Evolutionary conservation across 2,888 invertebrate species (phyloP).

Genomic region (Spodoptera picta): DNA sequence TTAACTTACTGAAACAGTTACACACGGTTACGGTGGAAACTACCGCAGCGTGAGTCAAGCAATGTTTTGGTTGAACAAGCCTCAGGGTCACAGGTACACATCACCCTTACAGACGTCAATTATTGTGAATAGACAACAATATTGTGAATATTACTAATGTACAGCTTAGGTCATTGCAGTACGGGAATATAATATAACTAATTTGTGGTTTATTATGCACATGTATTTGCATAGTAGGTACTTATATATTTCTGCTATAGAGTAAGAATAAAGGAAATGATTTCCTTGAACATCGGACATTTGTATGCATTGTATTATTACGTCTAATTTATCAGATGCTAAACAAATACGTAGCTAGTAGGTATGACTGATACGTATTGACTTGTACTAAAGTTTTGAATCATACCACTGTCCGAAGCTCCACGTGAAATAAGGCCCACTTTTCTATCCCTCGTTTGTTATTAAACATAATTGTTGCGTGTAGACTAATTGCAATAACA

Average conservation of each 20-base stretch:
- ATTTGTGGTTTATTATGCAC: slow-evolving; percentile 37
- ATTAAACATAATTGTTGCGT: background rate
- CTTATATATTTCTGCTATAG: slow-evolving; percentile 20
- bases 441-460: background rate
- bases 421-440: background rate
- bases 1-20: slow-evolving; percentile 27
- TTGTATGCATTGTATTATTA: slow-evolving; percentile 24
- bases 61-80: slow-evolving; percentile 58
- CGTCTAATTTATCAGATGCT: slow-evolving; percentile 23
- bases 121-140: slow-evolving; percentile 30
- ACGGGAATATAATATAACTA: slow-evolving; percentile 23
- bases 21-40: slow-evolving; percentile 39
- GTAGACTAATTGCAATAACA: background rate
- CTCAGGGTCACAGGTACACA: slow-evolving; percentile 49
- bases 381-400: slow-evolving; percentile 21
- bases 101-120: slow-evolving; percentile 50
- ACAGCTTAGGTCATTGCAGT: slow-evolving; percentile 41
- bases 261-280: slow-evolving; percentile 29
- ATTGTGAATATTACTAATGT: slow-evolving; percentile 46
- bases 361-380: slow-evolving; percentile 7
- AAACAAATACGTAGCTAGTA: slow-evolving; percentile 11
- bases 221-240: slow-evolving; percentile 26
- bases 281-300: slow-evolving; percentile 22
- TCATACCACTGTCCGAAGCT: slow-evolving; percentile 16
- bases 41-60: slow-evolving; percentile 50